Percentiles rank a stretch among this genome's conserved stretches.
phyloP scores from a whole-genome alignment of 1,140 invertebrate species.

The Magallana gigas region DNA sequence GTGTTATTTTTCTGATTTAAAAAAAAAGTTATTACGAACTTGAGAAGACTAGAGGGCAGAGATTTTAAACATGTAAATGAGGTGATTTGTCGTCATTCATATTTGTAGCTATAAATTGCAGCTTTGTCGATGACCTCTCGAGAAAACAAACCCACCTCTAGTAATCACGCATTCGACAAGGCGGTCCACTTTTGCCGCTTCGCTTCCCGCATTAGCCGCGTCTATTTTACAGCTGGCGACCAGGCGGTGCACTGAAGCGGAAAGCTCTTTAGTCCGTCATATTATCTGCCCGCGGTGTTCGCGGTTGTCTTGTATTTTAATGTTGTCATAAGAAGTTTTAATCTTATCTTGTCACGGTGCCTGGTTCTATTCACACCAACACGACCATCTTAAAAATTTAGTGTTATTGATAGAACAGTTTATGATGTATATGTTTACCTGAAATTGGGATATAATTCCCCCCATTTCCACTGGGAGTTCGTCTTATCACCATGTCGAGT shows the following conservation, averaged over 20 bases:
- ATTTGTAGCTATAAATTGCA: background rate
- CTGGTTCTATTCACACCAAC: slow-evolving; percentile 6
- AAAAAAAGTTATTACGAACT: too few species aligned
- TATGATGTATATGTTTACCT: slow-evolving; percentile 21
- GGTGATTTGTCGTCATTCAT: background rate
- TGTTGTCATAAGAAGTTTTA: slow-evolving; percentile 32
- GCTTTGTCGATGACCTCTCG: background rate
- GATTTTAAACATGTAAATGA: background rate
- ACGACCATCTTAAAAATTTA: slow-evolving; percentile 5
- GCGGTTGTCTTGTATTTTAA: slow-evolving; percentile 35
- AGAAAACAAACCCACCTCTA: background rate
- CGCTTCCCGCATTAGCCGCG: slow-evolving; percentile 5
- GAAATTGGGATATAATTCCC: background rate
- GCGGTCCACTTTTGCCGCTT: slow-evolving; percentile 33
- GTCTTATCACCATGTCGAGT: background rate
- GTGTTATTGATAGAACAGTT: slow-evolving; percentile 32
- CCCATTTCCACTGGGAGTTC: background rate
- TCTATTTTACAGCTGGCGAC: slow-evolving; percentile 14
- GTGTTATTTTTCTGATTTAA: too few species aligned
- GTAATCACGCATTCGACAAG: slow-evolving; percentile 20
- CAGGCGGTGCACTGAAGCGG: background rate
- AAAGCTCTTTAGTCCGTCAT: slow-evolving; percentile 17
- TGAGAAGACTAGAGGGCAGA: too few species aligned
- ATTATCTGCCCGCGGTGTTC: slow-evolving; percentile 17
- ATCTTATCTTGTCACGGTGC: slow-evolving; percentile 35